Evolutionary conservation across 2,888 invertebrate genomes (phyloP).

Genomic region (Autographa gamma): DNA sequence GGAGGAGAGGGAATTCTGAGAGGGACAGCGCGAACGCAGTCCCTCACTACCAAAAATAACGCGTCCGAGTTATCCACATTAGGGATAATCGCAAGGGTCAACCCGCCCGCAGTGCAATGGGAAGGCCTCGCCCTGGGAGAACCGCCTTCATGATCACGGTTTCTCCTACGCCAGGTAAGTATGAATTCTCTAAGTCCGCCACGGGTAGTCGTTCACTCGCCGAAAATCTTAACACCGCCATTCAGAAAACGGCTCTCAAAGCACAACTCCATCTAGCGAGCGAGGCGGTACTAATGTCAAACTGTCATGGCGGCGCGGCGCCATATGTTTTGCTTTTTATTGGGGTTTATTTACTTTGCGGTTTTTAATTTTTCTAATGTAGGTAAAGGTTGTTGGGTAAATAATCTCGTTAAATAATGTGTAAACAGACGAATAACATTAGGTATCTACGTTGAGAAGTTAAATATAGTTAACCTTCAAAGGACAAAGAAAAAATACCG

Average conservation of each 20-base stretch:
- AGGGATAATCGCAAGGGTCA: slow-evolving; percentile 29
- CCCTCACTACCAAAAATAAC: too few relatives aligned
- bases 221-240: slow-evolving; percentile 4
- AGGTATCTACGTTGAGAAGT: too few relatives aligned
- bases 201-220: not conserved
- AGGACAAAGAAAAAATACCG: too few relatives aligned
- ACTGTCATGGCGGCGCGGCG: not conserved
- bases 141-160: slow-evolving; percentile 16
- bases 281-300: not conserved
- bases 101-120: slow-evolving; percentile 28
- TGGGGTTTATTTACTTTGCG: too few relatives aligned
- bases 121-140: slow-evolving; percentile 23
- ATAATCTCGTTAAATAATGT: too few relatives aligned
- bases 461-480: too few relatives aligned
- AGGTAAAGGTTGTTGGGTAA: too few relatives aligned
- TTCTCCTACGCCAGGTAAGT: slow-evolving; percentile 4
- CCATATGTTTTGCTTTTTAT: too few relatives aligned
- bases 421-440: too few relatives aligned
- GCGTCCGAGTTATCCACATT: slow-evolving; percentile 20
- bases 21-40: slow-evolving; percentile 5
- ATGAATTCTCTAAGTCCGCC: not conserved
- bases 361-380: too few relatives aligned
- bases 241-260: not conserved
- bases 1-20: too few relatives aligned
- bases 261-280: slow-evolving; percentile 2